These are phyloP conservation scores for Apus apus DNA, from an alignment of 2,113 vertebrate genomes.

Conservation along the genomic window DNA sequence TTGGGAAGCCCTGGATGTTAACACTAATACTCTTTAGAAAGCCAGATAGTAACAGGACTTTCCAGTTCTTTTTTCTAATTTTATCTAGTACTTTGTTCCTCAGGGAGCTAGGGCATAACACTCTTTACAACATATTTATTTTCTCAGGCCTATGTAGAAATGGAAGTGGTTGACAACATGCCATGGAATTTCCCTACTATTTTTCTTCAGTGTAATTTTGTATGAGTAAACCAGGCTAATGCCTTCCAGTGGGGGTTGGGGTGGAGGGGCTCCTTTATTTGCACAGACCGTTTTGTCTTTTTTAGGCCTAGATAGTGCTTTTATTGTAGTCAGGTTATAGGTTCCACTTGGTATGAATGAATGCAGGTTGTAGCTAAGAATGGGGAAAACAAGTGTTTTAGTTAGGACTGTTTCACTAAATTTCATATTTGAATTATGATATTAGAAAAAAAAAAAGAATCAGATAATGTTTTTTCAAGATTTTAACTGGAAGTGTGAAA, in stretches of 20 bases:
- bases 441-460: not conserved
- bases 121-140: not conserved
- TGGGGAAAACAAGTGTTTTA: not conserved
- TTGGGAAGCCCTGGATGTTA: not conserved
- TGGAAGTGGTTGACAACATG: not conserved
- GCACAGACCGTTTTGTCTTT: not conserved
- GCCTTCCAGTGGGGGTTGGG: accelerated
- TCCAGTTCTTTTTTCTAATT: not conserved
- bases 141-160: not conserved
- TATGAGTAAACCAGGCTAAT: not conserved
- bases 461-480: not conserved
- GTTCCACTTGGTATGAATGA: not conserved
- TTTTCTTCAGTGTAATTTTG: not conserved
- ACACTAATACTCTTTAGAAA: not conserved
- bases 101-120: not conserved
- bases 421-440: not conserved
- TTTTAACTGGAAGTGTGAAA: not conserved
- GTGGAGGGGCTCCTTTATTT: not conserved
- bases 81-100: not conserved
- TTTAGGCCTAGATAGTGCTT: not conserved
- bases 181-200: not conserved
- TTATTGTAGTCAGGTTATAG: not conserved
- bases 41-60: not conserved
- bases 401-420: not conserved
- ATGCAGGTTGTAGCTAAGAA: not conserved